Conservation (phyloP, 2,888 invertebrate genomes). For the Apocheima hispidaria region DNA sequence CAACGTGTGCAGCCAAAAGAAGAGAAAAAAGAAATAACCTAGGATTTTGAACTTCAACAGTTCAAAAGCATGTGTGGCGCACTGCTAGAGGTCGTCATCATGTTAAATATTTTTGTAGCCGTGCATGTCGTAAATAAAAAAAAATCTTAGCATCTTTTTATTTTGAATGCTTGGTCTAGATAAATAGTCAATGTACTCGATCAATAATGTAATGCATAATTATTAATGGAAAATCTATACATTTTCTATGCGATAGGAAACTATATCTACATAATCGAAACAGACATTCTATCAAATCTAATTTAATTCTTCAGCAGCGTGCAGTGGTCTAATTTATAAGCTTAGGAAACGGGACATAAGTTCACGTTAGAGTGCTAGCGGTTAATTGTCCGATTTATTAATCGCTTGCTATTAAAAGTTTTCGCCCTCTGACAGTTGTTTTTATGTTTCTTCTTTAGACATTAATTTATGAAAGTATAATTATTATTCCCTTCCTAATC, state of each 20-base stretch:
- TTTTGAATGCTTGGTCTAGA: too few relatives aligned
- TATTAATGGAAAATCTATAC: neutral
- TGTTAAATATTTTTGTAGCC: too few relatives aligned
- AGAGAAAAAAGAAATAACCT: too few relatives aligned
- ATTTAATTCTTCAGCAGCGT: conserved; percentile 41
- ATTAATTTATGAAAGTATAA: neutral
- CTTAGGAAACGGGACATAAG: conserved; percentile 68
- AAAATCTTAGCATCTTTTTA: too few relatives aligned
- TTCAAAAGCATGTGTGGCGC: too few relatives aligned
- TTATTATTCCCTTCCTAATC: neutral
- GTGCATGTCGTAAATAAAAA: too few relatives aligned
- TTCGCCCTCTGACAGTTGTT: conserved; percentile 50
- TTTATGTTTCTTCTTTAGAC: conserved; percentile 27
- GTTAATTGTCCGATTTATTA: conserved; percentile 74
- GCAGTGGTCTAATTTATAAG: conserved; percentile 62
- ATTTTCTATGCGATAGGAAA: too few relatives aligned
- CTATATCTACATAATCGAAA: too few relatives aligned
- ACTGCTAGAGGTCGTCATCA: too few relatives aligned
- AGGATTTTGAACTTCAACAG: too few relatives aligned
- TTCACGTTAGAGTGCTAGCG: conserved; percentile 63
- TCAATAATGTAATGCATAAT: neutral
- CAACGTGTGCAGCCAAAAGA: too few relatives aligned
- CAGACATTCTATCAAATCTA: conserved; percentile 23
- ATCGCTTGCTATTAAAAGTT: conserved; percentile 56
- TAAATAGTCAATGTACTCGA: too few relatives aligned